Base-by-base conservation (phyloP, 2,113 vertebrate species). In the Pardalotus punctatus region DNA sequence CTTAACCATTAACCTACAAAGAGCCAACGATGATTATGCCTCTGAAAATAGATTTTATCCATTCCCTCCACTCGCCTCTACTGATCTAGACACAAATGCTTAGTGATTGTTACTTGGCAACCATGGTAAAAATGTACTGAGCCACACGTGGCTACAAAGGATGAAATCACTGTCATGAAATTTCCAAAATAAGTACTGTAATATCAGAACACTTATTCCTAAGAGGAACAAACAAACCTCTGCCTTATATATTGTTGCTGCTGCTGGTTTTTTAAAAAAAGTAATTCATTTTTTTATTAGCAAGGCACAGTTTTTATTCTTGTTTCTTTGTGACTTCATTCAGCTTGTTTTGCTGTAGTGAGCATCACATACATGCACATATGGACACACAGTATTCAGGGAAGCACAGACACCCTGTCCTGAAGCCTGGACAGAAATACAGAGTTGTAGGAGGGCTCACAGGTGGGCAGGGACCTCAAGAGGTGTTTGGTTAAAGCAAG, bases 61-160 rank as follows among this genome's bases (percentile, higher is more conserved):
- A 78, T 96, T 93, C 80, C 53, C 60, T 93, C 50, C 79, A 80
- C 90, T 96, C 14, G 54, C 65, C 76, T 90, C 89, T 90, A 86
- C 93, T 74, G 94, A 93, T 96, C 93, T 62, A 92, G 94, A 88
- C 82, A 90, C 69, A 95, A 96, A 96, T 83, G 82, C 92, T 93
- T 95, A 95, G 96, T 90, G 93, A 96, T 96, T 81, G 94, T 96
- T 96, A 97, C 96, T 93, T 97, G 94, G 96, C 94, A 97, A 97
- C 94, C 88, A 85, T 4, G 90, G 94, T 91, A 97, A 96, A 97
- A 97, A 96, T 81, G 93, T 96, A 72, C 87, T 14, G 73, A 96
- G 94, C 93, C 92, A 96, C 93, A 96, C 91, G 92, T 96, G 93
- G 92, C 92, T 94, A 94, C 69, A 88, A 86, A 95, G 53, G 76